phyloP scores from a whole-genome alignment of 1,140 invertebrate genomes.

The Phymorhynchus buccinoides region DNA sequence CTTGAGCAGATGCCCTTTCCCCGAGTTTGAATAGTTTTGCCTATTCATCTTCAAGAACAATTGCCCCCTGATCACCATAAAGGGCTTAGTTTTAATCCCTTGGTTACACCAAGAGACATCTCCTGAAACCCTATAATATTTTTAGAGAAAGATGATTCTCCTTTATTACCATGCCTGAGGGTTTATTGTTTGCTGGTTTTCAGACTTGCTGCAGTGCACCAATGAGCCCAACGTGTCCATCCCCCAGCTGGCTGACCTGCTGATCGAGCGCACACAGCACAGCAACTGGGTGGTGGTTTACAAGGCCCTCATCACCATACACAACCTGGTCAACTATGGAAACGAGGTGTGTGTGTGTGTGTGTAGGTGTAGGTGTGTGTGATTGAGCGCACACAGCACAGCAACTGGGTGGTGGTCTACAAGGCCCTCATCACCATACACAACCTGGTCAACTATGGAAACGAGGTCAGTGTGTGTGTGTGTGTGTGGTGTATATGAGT shows the following conservation, averaged over 20 bases:
- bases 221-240: conserved; percentile 99
- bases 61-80: too few relatives aligned
- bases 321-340: conserved; percentile 99
- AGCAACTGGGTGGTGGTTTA: conserved; percentile 99
- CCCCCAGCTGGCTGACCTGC: conserved; percentile 96
- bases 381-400: conserved; percentile 97
- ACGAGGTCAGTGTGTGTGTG: conserved; percentile 79
- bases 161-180: too few relatives aligned
- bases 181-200: conserved; percentile 52
- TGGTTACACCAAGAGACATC: too few relatives aligned
- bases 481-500: conserved; percentile 6
- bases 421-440: conserved; percentile 98
- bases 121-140: too few relatives aligned
- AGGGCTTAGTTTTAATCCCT: too few relatives aligned
- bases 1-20: too few relatives aligned
- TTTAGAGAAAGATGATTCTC: too few relatives aligned
- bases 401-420: conserved; percentile 98
- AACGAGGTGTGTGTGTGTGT: conserved; percentile 81
- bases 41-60: too few relatives aligned
- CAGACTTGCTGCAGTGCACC: conserved; percentile 99
- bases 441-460: conserved; percentile 99
- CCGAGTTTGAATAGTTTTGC: too few relatives aligned
- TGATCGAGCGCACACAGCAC: conserved; percentile 98
- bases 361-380: conserved; percentile 69
- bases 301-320: conserved; percentile 97